Percentiles rank a stretch among this genome's conserved stretches.
These are phyloP conservation scores for Akabosia matsudoensis DNA, from an alignment of 1,140 invertebrate genomes.

Conservation along the genomic window DNA sequence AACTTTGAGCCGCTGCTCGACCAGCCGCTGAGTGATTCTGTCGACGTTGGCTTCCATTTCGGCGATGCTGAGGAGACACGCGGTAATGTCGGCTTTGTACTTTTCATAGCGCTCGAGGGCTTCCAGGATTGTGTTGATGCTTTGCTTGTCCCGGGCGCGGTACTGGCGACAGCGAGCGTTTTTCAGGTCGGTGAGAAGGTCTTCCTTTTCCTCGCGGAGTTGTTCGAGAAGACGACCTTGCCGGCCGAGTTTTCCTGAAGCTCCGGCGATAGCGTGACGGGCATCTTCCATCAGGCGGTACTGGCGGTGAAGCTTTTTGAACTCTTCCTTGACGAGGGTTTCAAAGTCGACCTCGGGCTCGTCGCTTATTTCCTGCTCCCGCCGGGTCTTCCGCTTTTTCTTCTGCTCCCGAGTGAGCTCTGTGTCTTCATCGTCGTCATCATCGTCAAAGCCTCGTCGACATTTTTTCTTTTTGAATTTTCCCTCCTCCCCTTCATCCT, in stretches of 20 bases:
- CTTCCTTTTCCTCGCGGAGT: conserved; percentile 32
- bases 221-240: conserved; percentile 22
- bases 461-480: too few relatives aligned
- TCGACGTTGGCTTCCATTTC: conserved; percentile 45
- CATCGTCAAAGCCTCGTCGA: too few relatives aligned
- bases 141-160: conserved; percentile 27
- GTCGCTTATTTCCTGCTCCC: not conserved
- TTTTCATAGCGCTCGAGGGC: conserved; percentile 31
- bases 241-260: conserved; percentile 25
- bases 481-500: too few relatives aligned
- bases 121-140: conserved; percentile 19
- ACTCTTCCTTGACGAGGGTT: conserved; percentile 31
- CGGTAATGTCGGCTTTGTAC: conserved; percentile 28
- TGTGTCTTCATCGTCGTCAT: not conserved
- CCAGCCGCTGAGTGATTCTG: conserved; percentile 35
- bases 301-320: conserved; percentile 31
- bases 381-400: not conserved
- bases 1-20: conserved; percentile 39
- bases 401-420: too few relatives aligned
- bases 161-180: conserved; percentile 27
- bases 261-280: conserved; percentile 22
- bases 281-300: conserved; percentile 40
- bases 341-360: conserved; percentile 38
- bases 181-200: conserved; percentile 32
- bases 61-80: conserved; percentile 20